Base-by-base conservation (phyloP, 2,113 vertebrate genomes). In the Pongo pygmaeus region DNA sequence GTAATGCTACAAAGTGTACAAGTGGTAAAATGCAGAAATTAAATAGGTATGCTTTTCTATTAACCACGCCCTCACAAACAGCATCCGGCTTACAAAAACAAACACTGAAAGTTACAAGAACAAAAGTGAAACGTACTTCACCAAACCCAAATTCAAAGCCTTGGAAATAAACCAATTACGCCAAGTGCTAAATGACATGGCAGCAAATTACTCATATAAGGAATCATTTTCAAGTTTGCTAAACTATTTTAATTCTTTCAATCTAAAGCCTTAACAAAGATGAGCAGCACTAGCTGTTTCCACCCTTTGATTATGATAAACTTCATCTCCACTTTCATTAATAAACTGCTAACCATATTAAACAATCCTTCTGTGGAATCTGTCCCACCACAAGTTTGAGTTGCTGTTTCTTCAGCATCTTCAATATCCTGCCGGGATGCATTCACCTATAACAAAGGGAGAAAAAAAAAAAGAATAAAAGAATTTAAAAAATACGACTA, bases 371-470 rank as follows among this genome's bases (percentile, higher is more conserved):
- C 99, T 38, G 96, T 40, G 52, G 96, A 98, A 43, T 98, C 98
- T 8, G 95, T 78, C 74, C 75, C 95, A 0, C 84, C 85, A 20
- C 85, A 97, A 93, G 79, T 96, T 72, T 98, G 98, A 46, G 74
- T 88, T 1, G 96, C 98, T 27, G 91, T 88, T 95, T 99, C 99
- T 97, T 99, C 99, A 16, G 99, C 99, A 12, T 99, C 98, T 98
- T 99, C 99, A 6, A 99, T 99, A 52, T 99, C 99, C 84, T 99
- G 97, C 57, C 99, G 99, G 0, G 99, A 99, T 0, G 99, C 99
- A 91, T 98, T 99, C 85, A 99, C 99, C 99, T 99, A 75, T 20
- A 89, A 98, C 91, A 97, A 35, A 97, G 61, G 0, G 93, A 12
- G 0, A 92, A 12, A 95, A 52, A 0, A 89, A 1, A 1, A 27